Evolutionary conservation across 2,888 invertebrate species (phyloP).

Genomic region (Hydriomena furcata): DNA sequence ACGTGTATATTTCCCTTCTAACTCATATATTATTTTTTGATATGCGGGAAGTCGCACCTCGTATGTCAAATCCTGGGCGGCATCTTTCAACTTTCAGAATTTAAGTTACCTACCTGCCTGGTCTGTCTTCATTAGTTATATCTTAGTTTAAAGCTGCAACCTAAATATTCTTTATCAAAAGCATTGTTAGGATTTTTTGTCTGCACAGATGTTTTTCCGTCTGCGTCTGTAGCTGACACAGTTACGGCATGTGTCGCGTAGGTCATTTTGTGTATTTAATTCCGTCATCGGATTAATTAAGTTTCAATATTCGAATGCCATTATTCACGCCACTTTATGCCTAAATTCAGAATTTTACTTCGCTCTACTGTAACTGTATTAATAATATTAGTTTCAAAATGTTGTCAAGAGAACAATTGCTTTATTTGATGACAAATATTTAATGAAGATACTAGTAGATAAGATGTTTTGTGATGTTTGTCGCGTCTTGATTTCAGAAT

Average conservation of each 20-base stretch:
- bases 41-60: too few relatives aligned
- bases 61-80: too few relatives aligned
- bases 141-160: slow-evolving; percentile 12
- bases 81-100: too few relatives aligned
- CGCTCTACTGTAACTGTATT: background rate
- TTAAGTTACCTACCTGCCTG: background rate
- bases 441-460: slow-evolving; percentile 30
- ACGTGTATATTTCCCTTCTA: too few relatives aligned
- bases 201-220: slow-evolving; percentile 47
- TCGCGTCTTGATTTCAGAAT: slow-evolving; percentile 26
- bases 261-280: slow-evolving; percentile 37
- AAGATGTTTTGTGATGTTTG: slow-evolving; percentile 27
- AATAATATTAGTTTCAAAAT: slow-evolving; percentile 18
- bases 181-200: slow-evolving; percentile 37
- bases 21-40: too few relatives aligned
- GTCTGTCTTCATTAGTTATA: background rate
- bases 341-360: background rate
- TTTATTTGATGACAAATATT: slow-evolving; percentile 30
- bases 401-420: slow-evolving; percentile 34
- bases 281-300: slow-evolving; percentile 23
- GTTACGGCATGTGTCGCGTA: slow-evolving; percentile 44
- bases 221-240: slow-evolving; percentile 46
- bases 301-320: background rate
- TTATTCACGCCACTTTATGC: background rate
- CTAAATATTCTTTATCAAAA: slow-evolving; percentile 27